Conservation (phyloP, 2,797 vertebrate genomes). For the Sebastes hubbsi region DNA sequence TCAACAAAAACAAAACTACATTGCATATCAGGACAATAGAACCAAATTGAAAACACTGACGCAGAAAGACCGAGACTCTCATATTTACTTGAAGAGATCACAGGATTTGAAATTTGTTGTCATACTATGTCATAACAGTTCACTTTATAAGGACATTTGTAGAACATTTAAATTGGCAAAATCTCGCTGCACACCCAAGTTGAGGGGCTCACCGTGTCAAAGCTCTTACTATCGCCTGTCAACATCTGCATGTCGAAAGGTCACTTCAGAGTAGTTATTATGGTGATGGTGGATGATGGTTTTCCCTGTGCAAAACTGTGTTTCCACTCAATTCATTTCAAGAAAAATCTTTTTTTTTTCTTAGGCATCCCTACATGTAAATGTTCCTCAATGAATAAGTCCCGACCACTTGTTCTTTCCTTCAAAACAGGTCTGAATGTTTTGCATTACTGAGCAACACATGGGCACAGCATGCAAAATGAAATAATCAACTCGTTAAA, state of each 20-base stretch:
- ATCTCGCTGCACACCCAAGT: not conserved
- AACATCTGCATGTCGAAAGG: not conserved
- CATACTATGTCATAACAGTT: not conserved
- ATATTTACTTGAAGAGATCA: not conserved
- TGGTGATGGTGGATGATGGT: not conserved
- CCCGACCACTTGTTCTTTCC: not conserved
- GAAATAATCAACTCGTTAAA: constrained; percentile 54
- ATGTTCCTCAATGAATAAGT: not conserved
- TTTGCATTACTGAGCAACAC: constrained; percentile 43
- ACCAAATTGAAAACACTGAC: not conserved
- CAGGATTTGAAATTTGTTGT: not conserved
- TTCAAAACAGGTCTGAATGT: constrained; percentile 26
- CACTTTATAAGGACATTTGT: not conserved
- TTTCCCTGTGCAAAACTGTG: not conserved
- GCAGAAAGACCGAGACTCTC: not conserved
- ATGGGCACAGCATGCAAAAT: constrained; percentile 50
- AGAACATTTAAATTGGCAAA: not conserved
- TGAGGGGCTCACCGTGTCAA: not conserved
- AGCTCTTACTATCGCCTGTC: not conserved
- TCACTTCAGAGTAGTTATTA: not conserved
- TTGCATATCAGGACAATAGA: not conserved
- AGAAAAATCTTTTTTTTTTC: not conserved
- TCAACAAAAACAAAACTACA: not conserved
- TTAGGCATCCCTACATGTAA: not conserved
- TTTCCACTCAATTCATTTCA: not conserved